These are phyloP conservation scores for Ctenomys sociabilis DNA, from an alignment of 2,113 vertebrate genomes.

Conservation along the genomic window DNA sequence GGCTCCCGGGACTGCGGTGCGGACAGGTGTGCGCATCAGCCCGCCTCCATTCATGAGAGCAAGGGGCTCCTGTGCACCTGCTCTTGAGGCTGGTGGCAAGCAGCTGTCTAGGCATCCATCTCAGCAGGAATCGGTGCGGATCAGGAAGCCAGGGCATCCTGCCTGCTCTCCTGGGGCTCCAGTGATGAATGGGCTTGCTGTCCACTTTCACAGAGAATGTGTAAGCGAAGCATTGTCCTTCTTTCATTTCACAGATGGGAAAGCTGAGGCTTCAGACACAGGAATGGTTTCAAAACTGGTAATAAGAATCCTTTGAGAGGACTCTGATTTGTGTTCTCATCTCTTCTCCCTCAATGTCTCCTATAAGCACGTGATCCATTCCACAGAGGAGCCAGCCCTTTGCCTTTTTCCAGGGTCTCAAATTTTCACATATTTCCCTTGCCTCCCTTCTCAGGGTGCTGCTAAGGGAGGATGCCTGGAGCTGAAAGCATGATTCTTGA, in stretches of 20 bases:
- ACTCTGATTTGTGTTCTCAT: neutral
- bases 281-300: neutral
- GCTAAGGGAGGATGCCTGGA: accelerated
- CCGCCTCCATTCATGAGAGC: neutral
- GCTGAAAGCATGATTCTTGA: neutral
- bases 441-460: neutral
- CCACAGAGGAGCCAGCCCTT: neutral
- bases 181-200: no score
- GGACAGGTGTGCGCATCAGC: neutral
- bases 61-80: neutral
- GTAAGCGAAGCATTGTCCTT: neutral
- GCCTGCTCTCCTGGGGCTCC: neutral
- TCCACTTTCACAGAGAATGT: neutral
- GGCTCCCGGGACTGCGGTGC: neutral
- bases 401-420: neutral
- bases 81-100: neutral
- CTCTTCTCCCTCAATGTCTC: neutral
- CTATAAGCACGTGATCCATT: neutral
- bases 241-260: neutral
- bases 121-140: neutral
- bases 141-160: neutral
- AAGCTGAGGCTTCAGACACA: neutral
- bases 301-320: neutral
- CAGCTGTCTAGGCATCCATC: neutral
- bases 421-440: neutral